Percentiles rank a stretch among this genome's conserved stretches.
phyloP scores from a whole-genome alignment of 92 coral and sea anemone species.

The Desmophyllum pertusum region DNA sequence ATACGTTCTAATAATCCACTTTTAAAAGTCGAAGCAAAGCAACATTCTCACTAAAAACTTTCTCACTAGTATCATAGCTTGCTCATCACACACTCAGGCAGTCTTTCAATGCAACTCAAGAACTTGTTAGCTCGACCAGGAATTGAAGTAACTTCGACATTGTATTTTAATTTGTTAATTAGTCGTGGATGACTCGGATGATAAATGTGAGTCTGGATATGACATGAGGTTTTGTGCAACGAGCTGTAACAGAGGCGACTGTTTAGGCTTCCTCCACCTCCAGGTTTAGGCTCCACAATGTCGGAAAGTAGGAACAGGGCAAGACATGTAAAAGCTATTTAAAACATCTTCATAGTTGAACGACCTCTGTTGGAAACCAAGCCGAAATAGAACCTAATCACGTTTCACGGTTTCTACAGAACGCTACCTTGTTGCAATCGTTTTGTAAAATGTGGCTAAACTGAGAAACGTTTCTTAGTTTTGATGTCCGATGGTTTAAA shows the following conservation, averaged over 20 bases:
- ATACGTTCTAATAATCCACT: too few species aligned
- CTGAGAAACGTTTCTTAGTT: too few species aligned
- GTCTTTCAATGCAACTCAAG: too few species aligned
- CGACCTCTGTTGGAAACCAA: not conserved
- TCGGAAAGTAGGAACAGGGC: not conserved
- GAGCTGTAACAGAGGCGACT: slow-evolving; percentile 27
- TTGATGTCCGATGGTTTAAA: not conserved
- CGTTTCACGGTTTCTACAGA: not conserved
- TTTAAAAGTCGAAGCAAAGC: too few species aligned
- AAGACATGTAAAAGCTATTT: not conserved
- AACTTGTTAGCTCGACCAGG: too few species aligned
- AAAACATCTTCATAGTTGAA: not conserved
- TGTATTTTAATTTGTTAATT: not conserved
- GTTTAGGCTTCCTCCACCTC: slow-evolving; percentile 29
- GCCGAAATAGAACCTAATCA: not conserved
- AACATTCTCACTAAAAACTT: too few species aligned
- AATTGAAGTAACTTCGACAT: not conserved
- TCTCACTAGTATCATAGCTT: too few species aligned
- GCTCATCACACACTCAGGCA: too few species aligned
- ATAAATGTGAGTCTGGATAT: slow-evolving; percentile 15
- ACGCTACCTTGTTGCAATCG: not conserved
- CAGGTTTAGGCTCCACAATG: slow-evolving; percentile 2
- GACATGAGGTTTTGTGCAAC: slow-evolving; percentile 16
- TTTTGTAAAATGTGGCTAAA: not conserved
- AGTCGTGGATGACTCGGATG: slow-evolving; percentile 4